Percentiles rank a stretch among this genome's conserved stretches.
Evolutionary conservation across 2,888 invertebrate species (phyloP).

Genomic region (Drosophila putrida): DNA sequence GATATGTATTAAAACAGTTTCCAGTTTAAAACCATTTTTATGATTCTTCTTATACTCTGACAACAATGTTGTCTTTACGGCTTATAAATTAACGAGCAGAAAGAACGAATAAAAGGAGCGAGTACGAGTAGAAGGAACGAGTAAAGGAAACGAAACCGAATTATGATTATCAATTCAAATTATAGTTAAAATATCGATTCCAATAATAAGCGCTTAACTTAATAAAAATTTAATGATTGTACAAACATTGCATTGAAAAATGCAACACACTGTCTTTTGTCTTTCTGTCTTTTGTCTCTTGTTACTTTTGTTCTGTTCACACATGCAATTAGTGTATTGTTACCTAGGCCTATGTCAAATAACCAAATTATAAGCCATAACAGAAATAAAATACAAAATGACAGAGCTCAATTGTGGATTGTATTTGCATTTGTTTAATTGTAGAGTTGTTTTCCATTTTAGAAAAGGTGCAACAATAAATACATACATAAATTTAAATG

Average conservation of each 20-base stretch:
- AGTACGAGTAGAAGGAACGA: not conserved
- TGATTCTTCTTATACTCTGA: not conserved
- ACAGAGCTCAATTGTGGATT: not conserved
- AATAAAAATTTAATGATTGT: slow-evolving; percentile 8
- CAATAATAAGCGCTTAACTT: slow-evolving; percentile 3
- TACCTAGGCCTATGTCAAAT: not conserved
- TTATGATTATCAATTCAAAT: not conserved
- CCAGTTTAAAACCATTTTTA: not conserved
- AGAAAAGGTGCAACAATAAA: not conserved
- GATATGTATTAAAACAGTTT: not conserved
- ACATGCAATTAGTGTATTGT: slow-evolving; percentile 1
- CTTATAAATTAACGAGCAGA: not conserved
- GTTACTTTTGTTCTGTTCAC: not conserved
- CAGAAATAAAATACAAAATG: slow-evolving; percentile 4
- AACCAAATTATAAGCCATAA: not conserved
- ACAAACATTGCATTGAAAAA: not conserved
- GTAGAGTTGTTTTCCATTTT: not conserved
- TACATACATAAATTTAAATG: slow-evolving; percentile 1
- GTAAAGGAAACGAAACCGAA: too few species aligned
- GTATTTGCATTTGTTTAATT: not conserved
- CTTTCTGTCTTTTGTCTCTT: too few species aligned
- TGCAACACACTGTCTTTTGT: not conserved
- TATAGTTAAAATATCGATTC: not conserved
- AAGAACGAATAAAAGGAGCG: not conserved
- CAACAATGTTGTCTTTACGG: not conserved